Base-by-base conservation (phyloP, 1,140 invertebrate species). In the Drosophila bocqueti region DNA sequence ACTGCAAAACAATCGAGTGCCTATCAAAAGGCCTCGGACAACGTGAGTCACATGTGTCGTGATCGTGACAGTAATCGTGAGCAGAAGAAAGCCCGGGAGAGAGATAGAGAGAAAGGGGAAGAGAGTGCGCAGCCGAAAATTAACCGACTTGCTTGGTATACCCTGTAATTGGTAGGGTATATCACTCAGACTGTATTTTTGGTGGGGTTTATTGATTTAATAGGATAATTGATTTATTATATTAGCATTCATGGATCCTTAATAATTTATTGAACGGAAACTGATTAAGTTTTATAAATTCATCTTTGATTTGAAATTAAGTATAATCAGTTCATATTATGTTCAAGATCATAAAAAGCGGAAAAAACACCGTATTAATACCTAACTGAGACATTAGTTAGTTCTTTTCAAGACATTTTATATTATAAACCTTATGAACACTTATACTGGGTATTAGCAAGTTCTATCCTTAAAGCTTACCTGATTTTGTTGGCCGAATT, bases 41-140 rank as follows among this genome's bases (percentile, higher is more conserved):
- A 31, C 68, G 68, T 73, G 67, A 73, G 52, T 76, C 73, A 54
- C 72, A 81, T 50, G 66, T 36, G 66, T 36, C 69, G 66, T 65
- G 62, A 65, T 65, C 15, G 67, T 58, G 68, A 69, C 36, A 81
- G 38, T n/a, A 62, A 61, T 65, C 18, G 63, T 55, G 61, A 60
- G 36, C 29, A 60, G 29, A 60, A 69, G 42, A 54, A 58, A 57
- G 43, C 21, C 45, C 11, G 11, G 21, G 45, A 46, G 46, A 46
- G 66, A 42, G 21, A 8, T 5, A 63, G 42, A 58, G 34, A 46
- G 43, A 62, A 29, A 50, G 42, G 45, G 15, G 16, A n/a, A 36
- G 21, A 47, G 66, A 34, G 54, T 63, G 36, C 52, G 52, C 52
- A 55, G 24, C 16, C 46, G 40, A 54, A 58, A 72, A 59, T 40